Evolutionary conservation across 2,113 vertebrate species (phyloP).

Genomic region (Heterotis niloticus): DNA sequence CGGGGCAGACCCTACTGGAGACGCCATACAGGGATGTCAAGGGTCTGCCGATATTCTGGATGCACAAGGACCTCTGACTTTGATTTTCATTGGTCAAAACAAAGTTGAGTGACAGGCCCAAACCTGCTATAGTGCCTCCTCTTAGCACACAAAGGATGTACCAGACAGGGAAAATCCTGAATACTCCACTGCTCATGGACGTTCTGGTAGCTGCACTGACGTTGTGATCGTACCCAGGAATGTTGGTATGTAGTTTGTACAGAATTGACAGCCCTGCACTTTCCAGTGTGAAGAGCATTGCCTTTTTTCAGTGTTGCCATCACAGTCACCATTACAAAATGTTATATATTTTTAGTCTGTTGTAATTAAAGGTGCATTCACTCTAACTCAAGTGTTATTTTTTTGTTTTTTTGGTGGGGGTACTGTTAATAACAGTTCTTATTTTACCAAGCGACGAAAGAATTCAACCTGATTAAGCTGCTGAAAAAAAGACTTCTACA

Average conservation of each 20-base stretch:
- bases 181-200: neutral
- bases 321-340: neutral
- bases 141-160: neutral
- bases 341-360: neutral
- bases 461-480: no score
- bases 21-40: constrained; percentile 74
- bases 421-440: no score
- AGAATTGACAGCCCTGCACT: no score
- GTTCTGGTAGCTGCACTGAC: neutral
- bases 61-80: constrained; percentile 84
- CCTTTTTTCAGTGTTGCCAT: no score
- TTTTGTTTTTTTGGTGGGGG: no score
- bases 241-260: neutral
- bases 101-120: neutral
- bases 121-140: neutral
- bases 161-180: neutral
- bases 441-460: no score
- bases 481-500: no score
- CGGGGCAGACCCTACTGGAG: constrained; percentile 61
- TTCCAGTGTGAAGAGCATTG: no score
- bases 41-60: constrained; percentile 86
- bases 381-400: neutral
- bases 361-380: constrained; percentile 27
- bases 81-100: neutral
- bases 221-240: neutral